Conservation (phyloP, 2,797 vertebrate genomes). For the Cygnus olor region DNA sequence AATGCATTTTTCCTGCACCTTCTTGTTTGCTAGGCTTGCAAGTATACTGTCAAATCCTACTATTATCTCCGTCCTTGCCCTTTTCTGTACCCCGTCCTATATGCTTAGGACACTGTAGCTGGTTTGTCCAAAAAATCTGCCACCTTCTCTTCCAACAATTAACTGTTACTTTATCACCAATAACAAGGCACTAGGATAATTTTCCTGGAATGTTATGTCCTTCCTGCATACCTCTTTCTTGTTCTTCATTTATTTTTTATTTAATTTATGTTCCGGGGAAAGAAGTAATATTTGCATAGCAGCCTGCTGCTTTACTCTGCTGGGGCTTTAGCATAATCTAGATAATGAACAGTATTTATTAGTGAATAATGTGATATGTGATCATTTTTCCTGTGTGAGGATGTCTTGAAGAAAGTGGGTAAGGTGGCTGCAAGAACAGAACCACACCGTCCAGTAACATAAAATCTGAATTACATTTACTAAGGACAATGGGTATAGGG, state of each 20-base stretch:
- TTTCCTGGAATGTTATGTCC: background rate
- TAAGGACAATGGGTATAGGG: fast-evolving
- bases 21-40: background rate
- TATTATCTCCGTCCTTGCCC: background rate
- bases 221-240: background rate
- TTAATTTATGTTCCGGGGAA: background rate
- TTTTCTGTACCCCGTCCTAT: background rate
- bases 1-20: background rate
- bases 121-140: background rate
- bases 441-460: background rate
- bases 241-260: background rate
- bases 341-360: background rate
- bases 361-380: background rate
- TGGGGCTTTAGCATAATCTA: background rate
- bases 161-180: background rate
- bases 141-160: background rate
- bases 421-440: background rate
- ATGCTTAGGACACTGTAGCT: background rate
- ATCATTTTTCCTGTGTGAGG: background rate
- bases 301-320: background rate
- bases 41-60: background rate
- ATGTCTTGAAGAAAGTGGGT: background rate
- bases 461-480: background rate
- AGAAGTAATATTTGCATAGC: background rate
- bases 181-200: background rate